These are phyloP conservation scores for Leptatherina wallacei DNA, from an alignment of 2,797 vertebrate genomes.

Conservation along the genomic window DNA sequence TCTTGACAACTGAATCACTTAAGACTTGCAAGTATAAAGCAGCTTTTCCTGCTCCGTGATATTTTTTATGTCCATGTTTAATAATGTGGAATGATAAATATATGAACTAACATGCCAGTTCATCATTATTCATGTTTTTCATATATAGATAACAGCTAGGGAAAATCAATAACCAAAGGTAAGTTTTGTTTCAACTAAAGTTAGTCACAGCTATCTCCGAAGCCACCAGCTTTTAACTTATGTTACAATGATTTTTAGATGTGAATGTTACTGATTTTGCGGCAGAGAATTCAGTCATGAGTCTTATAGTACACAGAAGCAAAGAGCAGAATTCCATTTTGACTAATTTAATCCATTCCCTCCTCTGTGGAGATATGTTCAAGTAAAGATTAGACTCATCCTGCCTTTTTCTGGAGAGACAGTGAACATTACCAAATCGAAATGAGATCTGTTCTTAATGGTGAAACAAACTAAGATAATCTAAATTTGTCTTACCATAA, in stretches of 20 bases:
- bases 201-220: neutral
- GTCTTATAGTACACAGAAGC: neutral
- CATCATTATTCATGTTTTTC: neutral
- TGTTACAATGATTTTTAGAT: neutral
- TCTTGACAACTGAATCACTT: neutral
- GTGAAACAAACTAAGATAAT: conserved; percentile 5
- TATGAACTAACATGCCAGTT: neutral
- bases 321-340: no score
- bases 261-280: neutral
- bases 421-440: neutral
- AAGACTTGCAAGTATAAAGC: neutral
- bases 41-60: neutral
- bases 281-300: neutral
- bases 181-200: neutral
- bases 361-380: no score
- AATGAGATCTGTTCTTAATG: neutral
- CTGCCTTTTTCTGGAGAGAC: no score
- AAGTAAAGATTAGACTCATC: no score
- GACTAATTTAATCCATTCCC: no score
- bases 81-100: neutral
- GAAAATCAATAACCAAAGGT: neutral
- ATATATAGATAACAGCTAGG: neutral
- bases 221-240: neutral
- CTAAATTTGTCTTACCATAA: neutral
- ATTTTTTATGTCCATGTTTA: neutral